Conservation (phyloP, 2,888 invertebrate species). For the Piscicola geometra region DNA sequence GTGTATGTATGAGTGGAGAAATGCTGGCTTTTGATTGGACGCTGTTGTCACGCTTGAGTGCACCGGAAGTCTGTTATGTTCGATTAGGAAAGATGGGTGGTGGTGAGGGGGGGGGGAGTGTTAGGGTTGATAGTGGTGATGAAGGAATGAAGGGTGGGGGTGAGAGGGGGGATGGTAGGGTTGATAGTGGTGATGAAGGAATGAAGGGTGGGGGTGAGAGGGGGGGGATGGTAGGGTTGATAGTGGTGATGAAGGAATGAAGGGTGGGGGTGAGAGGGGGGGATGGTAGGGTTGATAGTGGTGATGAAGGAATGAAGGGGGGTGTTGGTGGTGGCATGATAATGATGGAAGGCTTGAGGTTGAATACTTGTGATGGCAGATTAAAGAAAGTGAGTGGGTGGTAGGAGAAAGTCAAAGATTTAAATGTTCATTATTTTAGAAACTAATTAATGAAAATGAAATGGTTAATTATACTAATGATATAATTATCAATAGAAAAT, state of each 20-base stretch:
- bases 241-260: background rate
- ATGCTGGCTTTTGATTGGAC: background rate
- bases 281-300: background rate
- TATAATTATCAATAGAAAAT: no score
- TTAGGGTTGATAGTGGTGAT: background rate
- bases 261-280: background rate
- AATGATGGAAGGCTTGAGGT: background rate
- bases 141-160: background rate
- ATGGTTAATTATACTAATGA: no score
- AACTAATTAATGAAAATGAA: no score
- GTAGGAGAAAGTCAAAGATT: no score
- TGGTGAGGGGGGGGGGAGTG: background rate
- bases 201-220: no score
- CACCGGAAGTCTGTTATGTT: background rate
- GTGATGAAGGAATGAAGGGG: background rate
- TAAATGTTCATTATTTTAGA: no score
- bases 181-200: background rate
- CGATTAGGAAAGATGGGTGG: slow-evolving; percentile 3
- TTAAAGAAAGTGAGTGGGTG: no score
- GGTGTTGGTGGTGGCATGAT: background rate
- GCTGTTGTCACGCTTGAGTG: background rate
- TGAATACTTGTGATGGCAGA: no score
- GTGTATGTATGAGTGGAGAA: background rate
- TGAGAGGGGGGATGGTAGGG: background rate
- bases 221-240: no score